phyloP scores from a whole-genome alignment of 64 coral and sea anemone genomes.

The Stylophora pistillata region DNA sequence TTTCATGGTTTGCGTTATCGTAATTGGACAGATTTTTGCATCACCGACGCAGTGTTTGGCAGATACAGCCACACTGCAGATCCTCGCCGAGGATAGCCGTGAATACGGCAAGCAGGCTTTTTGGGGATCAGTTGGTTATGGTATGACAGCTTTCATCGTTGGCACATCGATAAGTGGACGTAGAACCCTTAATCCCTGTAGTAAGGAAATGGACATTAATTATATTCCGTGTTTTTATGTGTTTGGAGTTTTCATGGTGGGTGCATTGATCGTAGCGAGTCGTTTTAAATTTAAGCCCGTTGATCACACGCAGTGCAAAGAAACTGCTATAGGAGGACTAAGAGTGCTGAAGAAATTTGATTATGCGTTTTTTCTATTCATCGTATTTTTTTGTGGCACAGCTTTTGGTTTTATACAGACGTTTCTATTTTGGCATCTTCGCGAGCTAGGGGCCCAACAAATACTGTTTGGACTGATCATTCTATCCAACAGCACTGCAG shows the following conservation, averaged over 20 bases:
- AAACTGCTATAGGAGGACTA: constrained; percentile 66
- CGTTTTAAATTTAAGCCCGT: constrained; percentile 70
- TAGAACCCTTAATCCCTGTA: constrained; percentile 86
- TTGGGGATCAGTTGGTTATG: constrained; percentile 95
- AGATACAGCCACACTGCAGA: constrained; percentile 93
- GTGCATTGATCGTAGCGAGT: constrained; percentile 76
- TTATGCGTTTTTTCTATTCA: constrained; percentile 87
- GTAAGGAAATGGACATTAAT: constrained; percentile 83
- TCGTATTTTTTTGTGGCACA: constrained; percentile 98
- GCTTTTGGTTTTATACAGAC: constrained; percentile 97
- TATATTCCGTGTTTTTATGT: constrained; percentile 96
- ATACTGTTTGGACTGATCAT: constrained; percentile 91
- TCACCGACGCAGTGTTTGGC: constrained; percentile 92
- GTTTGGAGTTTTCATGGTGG: constrained; percentile 76
- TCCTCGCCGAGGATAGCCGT: constrained; percentile 84
- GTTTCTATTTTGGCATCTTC: constrained; percentile 96
- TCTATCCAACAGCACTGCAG: constrained; percentile 81
- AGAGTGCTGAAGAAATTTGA: constrained; percentile 84
- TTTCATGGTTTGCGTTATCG: constrained; percentile 74
- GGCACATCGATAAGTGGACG: constrained; percentile 83
- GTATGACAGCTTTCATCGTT: constrained; percentile 85
- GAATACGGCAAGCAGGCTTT: constrained; percentile 98
- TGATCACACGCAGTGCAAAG: constrained; percentile 62
- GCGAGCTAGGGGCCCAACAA: constrained; percentile 86
- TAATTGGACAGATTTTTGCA: constrained; percentile 84